Evolutionary conservation across 1,140 invertebrate genomes (phyloP), one percentile per base, ranked within the genome.

Genomic region (Atta cephalotes): DNA sequence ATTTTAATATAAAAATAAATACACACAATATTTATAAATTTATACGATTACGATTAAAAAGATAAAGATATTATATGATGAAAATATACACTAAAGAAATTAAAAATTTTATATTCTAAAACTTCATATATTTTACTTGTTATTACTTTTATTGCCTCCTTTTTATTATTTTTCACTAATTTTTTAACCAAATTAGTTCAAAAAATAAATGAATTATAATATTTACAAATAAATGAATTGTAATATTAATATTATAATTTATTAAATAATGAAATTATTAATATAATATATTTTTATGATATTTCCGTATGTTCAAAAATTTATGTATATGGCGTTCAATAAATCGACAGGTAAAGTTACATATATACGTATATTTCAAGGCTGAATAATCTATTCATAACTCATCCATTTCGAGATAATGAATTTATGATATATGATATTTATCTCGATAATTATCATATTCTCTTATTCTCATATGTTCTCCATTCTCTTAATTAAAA

Each of bases 351-450:
- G 35, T 65, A 65, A 65, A 65, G 28, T 65, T 65, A 31, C 62
- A 31, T 31, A 9, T 65, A 39, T 10, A 7, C 6, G 9, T 45
- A 45, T 45, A n/a, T 65, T 65, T 16, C 62, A 31, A 18, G 16
- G 28, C 25, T 65, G 62, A 65, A 18, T 63, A 63, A 65, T 65
- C 28, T 65, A 65, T 65, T 65, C 62, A 18, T 35, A 65, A 7
- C 6, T 16, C 28, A 65, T 65, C 16, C 62, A 65, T 65, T 45
- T 65, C 62, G 62, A 65, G 62, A 65, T 65, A 65, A 65, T 65
- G 16, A 65, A 65, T 35, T 65, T 31, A 65, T 28, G 62, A 65
- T 65, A 65, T 65, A 31, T 4, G 62, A 65, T 65, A 65, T 63
- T 31, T 63, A 45, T 45, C 39, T 45, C 9, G 16, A 51, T 51